Evolutionary conservation across 2,113 vertebrate species (phyloP), one percentile per base, ranked within the genome.

Genomic region (Poeciliopsis occidentalis): DNA sequence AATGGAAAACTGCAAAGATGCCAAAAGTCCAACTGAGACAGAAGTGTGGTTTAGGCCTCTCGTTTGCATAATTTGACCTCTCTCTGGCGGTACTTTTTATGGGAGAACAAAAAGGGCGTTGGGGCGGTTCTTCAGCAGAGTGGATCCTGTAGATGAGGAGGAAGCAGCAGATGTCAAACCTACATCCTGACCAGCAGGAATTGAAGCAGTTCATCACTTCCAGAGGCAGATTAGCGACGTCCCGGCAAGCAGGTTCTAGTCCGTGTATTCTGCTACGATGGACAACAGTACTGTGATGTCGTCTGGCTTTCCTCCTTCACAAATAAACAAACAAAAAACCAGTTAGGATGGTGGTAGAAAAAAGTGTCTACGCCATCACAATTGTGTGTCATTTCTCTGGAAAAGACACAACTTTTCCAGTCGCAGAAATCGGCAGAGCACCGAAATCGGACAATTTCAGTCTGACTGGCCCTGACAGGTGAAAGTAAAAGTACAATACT

Each of bases 261-360:
- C 97, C n/a, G 98, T 97, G 79, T 99, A 99, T 92, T 99, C 98
- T 0, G 98, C 97, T 77, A 99, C 98, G 39, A 99, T 98, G 8
- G 98, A 99, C 39, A 99, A 95, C 41, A 99, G 96, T 91, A 99
- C 98, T 12, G 98, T 99, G 94, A 99, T 99, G 93, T 99, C 98
- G 62, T 99, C 98, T 80, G 98, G 98, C 85, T 99, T 99, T 62
- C 98, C 98, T 92, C 98, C 98, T 99, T 92, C 39, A 81, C 86
- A 77, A 34, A 11, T 11, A 37, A 67, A 62, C 67, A 47, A 1
- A 54, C 71, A 54, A 73, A 17, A 0, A 27, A 37, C 4, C 11
- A 4, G 13, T 85, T n/a, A 79, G 29, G 12, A 34, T 39, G 29
- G 44, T 31, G 27, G 8, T 44, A 29, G 2, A 41, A 37, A 63